A percentile compares a stretch with the other conserved stretches of the same genome.
Evolutionary conservation across 2,888 invertebrate species (phyloP).

Genomic region (Dynastes tityus): DNA sequence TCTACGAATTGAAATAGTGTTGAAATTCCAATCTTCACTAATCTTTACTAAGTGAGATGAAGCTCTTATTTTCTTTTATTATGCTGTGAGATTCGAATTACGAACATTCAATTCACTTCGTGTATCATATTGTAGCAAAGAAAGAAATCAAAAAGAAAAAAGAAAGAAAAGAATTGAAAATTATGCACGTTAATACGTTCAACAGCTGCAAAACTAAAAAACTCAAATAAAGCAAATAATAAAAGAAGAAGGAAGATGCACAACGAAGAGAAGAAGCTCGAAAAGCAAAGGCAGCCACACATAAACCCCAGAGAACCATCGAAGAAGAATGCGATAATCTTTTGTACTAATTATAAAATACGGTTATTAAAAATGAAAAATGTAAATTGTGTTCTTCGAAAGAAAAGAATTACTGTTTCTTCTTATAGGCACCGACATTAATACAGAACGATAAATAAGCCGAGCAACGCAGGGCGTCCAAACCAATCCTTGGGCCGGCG

Average conservation of each 20-base stretch:
- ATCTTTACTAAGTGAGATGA: no score
- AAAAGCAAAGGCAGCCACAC: neutral
- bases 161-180: conserved; percentile 1
- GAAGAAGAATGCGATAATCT: conserved; percentile 38
- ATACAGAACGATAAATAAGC: conserved; percentile 59
- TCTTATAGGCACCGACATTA: conserved; percentile 58
- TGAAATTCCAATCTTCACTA: no score
- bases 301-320: neutral
- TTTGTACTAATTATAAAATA: conserved; percentile 55
- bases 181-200: conserved; percentile 19
- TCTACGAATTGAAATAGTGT: no score
- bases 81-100: no score
- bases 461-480: conserved; percentile 54
- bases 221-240: neutral
- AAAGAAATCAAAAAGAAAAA: conserved; percentile 6
- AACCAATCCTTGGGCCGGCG: neutral
- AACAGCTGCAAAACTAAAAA: conserved; percentile 5
- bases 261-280: neutral
- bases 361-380: conserved; percentile 56
- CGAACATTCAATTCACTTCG: no score
- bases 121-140: no score
- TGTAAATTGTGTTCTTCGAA: conserved; percentile 53
- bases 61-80: no score
- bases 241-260: neutral
- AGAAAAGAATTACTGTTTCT: conserved; percentile 58